Evolutionary conservation across 2,113 vertebrate genomes (phyloP).

Genomic region (Nothobranchius kuhntae): DNA sequence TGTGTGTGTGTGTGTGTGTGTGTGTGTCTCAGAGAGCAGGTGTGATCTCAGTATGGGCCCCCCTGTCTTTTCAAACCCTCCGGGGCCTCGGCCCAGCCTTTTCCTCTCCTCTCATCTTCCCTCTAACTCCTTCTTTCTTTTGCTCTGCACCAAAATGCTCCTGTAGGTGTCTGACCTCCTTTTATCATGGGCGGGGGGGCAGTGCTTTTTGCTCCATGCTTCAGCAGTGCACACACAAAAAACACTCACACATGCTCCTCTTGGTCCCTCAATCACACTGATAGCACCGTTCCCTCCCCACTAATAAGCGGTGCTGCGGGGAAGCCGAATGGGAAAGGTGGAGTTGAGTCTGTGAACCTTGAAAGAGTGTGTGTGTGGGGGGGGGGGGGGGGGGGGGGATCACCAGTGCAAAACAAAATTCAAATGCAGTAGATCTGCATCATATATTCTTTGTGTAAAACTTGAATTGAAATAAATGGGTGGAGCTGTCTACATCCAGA

Average conservation of each 20-base stretch:
- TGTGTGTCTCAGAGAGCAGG: slow-evolving; percentile 53
- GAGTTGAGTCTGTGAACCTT: slow-evolving; percentile 78
- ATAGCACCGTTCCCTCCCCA: slow-evolving; percentile 80
- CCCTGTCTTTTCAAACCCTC: slow-evolving; percentile 61
- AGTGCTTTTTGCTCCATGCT: slow-evolving; percentile 63
- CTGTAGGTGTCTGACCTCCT: slow-evolving; percentile 68
- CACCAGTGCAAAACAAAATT: slow-evolving; percentile 38
- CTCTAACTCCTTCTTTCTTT: slow-evolving; percentile 62
- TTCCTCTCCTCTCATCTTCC: slow-evolving; percentile 61
- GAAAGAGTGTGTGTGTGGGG: slow-evolving; percentile 59
- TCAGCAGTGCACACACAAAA: slow-evolving; percentile 64
- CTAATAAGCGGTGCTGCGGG: slow-evolving; percentile 81
- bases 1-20: slow-evolving; percentile 24
- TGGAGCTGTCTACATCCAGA: slow-evolving; percentile 1
- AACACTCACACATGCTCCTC: slow-evolving; percentile 41
- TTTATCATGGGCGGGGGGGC: slow-evolving; percentile 40
- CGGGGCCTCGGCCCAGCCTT: slow-evolving; percentile 42
- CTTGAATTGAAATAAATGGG: background rate
- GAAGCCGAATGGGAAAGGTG: slow-evolving; percentile 80
- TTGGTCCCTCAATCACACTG: slow-evolving; percentile 78
- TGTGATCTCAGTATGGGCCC: slow-evolving; percentile 63
- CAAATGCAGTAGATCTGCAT: no score
- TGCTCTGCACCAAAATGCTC: slow-evolving; percentile 62
- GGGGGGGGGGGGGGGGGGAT: slow-evolving; percentile 30
- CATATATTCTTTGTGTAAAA: no score